phyloP scores from a whole-genome alignment of 2,113 vertebrate species.

The Gallinago media region DNA sequence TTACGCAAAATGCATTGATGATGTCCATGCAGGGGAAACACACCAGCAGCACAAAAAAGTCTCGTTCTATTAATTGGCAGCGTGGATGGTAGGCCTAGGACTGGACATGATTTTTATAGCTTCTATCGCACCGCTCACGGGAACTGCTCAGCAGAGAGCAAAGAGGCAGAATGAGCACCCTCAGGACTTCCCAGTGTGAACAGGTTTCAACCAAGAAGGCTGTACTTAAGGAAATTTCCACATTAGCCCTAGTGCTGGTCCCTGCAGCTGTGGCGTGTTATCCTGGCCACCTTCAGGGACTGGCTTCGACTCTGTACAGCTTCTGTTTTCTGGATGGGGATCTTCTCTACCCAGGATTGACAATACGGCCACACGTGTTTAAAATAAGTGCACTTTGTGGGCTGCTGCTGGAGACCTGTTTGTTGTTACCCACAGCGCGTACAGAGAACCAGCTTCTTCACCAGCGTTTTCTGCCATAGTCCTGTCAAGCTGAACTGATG shows the following conservation, averaged over 20 bases:
- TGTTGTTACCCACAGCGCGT: neutral
- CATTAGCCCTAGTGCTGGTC: neutral
- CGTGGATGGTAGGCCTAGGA: neutral
- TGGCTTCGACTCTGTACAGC: neutral
- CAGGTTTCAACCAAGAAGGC: neutral
- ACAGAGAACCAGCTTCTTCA: neutral
- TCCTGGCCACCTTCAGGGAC: neutral
- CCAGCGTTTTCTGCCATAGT: neutral
- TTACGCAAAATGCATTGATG: neutral
- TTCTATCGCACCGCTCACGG: neutral
- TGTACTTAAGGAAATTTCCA: neutral
- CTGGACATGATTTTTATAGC: neutral
- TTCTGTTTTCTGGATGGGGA: neutral
- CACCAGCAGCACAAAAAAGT: neutral
- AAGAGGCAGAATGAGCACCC: neutral
- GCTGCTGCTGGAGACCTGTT: neutral
- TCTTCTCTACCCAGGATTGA: neutral
- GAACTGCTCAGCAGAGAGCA: neutral
- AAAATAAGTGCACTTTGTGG: neutral
- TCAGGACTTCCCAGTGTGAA: neutral
- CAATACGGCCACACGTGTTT: neutral
- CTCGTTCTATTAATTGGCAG: neutral
- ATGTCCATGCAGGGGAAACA: neutral
- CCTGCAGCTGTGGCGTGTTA: neutral
- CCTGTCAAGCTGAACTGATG: neutral